A percentile compares a stretch with the other conserved stretches of the same genome.
phyloP scores from a whole-genome alignment of 2,113 vertebrate species.

The Anthoscopus minutus region DNA sequence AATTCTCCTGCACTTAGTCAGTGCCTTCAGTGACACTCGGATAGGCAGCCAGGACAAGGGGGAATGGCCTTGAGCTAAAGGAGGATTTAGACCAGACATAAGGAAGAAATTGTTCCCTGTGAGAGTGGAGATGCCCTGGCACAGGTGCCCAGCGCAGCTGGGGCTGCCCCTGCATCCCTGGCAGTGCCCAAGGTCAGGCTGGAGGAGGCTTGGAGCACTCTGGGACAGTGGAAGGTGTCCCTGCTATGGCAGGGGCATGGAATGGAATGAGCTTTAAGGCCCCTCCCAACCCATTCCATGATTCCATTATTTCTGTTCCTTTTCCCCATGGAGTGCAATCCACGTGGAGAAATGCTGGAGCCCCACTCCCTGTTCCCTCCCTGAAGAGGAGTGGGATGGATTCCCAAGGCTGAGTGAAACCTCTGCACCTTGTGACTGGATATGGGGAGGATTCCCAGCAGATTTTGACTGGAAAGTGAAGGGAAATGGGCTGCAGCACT shows the following conservation, averaged over 20 bases:
- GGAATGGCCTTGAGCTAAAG: not conserved
- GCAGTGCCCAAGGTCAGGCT: rapidly evolving
- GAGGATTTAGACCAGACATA: not conserved
- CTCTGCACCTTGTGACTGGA: not conserved
- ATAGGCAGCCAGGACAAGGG: not conserved
- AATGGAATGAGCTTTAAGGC: not conserved
- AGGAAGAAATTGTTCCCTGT: not conserved
- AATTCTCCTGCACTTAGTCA: not conserved
- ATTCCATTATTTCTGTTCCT: not conserved
- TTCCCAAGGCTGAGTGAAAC: not conserved
- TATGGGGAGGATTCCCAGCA: not conserved
- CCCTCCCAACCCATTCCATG: not conserved
- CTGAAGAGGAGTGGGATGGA: not conserved
- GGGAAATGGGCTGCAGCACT: not conserved
- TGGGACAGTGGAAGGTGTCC: rapidly evolving
- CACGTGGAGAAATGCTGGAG: not conserved
- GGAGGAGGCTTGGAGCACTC: rapidly evolving
- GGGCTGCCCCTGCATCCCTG: not conserved
- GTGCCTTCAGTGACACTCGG: not conserved
- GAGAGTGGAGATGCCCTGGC: not conserved
- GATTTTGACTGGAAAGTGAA: not conserved
- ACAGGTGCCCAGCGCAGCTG: not conserved
- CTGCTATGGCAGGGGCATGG: too few relatives aligned
- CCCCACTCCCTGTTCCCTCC: not conserved
- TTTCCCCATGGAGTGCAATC: not conserved